Conservation (phyloP, 2,113 vertebrate species). For the Bostrychus sinensis region DNA sequence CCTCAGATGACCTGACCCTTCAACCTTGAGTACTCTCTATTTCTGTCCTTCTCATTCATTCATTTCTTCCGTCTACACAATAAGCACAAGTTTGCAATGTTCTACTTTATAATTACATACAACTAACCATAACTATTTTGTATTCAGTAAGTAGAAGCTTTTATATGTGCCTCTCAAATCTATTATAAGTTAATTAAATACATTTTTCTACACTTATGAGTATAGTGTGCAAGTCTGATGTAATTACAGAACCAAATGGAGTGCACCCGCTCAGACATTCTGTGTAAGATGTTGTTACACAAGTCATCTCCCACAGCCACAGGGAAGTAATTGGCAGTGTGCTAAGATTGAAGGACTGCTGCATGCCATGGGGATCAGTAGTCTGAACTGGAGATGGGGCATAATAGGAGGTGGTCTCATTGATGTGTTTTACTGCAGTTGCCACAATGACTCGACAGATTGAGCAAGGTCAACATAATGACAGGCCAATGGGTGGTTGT, state of each 20-base stretch:
- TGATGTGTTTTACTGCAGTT: conserved; percentile 59
- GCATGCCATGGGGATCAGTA: conserved; percentile 35
- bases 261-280: conserved; percentile 44
- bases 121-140: conserved; percentile 55
- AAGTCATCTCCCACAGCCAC: conserved; percentile 44
- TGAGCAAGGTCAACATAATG: conserved; percentile 59
- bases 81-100: conserved; percentile 32
- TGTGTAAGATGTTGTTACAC: conserved; percentile 38
- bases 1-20: conserved; percentile 38
- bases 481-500: conserved; percentile 48
- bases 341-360: conserved; percentile 41
- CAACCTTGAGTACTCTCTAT: conserved; percentile 15
- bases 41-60: conserved; percentile 27
- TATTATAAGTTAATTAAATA: conserved; percentile 54
- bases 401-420: conserved; percentile 51
- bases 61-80: conserved; percentile 19
- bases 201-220: conserved; percentile 26
- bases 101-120: conserved; percentile 69
- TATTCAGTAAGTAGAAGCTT: conserved; percentile 10
- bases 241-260: conserved; percentile 57
- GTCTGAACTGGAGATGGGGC: conserved; percentile 43
- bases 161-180: conserved; percentile 24
- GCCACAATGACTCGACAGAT: conserved; percentile 58
- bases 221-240: conserved; percentile 6
- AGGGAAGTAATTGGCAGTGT: conserved; percentile 48